A percentile compares a stretch with the other conserved stretches of the same genome.
These are phyloP conservation scores for Catocala fraxini DNA, from an alignment of 2,888 invertebrate species.

Conservation along the genomic window DNA sequence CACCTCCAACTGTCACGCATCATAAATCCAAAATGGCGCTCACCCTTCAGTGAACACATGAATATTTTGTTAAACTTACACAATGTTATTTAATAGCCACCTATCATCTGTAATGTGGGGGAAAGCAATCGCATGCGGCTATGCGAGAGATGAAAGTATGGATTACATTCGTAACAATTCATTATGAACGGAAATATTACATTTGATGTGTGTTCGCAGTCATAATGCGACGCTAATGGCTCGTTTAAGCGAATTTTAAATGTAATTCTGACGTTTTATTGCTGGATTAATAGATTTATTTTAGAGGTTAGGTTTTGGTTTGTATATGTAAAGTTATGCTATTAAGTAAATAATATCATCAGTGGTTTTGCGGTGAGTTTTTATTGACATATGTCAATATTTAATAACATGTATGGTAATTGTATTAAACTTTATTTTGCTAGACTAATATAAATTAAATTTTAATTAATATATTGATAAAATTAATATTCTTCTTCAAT, in stretches of 20 bases:
- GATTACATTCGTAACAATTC: constrained; percentile 44
- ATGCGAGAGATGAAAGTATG: constrained; percentile 53
- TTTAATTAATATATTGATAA: too few species aligned
- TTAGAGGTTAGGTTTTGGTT: too few species aligned
- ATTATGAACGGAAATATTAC: constrained; percentile 32
- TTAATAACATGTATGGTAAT: too few species aligned
- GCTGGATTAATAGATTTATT: not conserved
- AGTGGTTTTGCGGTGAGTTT: too few species aligned
- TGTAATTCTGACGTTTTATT: constrained; percentile 1
- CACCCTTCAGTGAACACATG: constrained; percentile 36
- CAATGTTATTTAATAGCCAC: constrained; percentile 45
- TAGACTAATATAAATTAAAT: too few species aligned
- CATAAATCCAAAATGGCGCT: constrained; percentile 35
- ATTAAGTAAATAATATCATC: too few species aligned
- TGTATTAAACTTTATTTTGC: too few species aligned
- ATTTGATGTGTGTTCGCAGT: constrained; percentile 17
- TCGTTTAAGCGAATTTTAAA: not conserved
- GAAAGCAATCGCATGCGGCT: constrained; percentile 59
- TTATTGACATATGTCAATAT: too few species aligned
- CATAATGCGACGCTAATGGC: not conserved
- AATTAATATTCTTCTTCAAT: too few species aligned
- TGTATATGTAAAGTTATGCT: too few species aligned
- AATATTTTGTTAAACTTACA: constrained; percentile 42
- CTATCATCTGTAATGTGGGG: constrained; percentile 41
- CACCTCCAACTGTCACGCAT: constrained; percentile 21